phyloP scores from a whole-genome alignment of 2,888 invertebrate genomes.

The Diplazon laetatorius region DNA sequence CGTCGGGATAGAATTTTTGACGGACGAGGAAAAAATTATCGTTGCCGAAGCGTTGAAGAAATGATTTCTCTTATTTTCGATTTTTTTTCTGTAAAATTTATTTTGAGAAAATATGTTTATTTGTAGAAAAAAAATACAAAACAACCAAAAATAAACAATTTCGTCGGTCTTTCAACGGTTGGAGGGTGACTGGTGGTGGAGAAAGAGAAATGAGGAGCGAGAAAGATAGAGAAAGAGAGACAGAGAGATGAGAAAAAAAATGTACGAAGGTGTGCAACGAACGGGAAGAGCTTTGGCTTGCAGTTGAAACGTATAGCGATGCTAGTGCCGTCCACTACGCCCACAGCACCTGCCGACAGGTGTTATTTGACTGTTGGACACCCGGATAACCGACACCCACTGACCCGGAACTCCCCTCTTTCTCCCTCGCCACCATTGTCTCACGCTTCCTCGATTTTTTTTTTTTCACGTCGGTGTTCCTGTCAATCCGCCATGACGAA shows the following conservation, averaged over 20 bases:
- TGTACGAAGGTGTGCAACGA: slow-evolving; percentile 49
- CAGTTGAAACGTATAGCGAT: slow-evolving; percentile 40
- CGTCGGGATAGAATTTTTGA: slow-evolving; percentile 60
- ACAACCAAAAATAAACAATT: no score
- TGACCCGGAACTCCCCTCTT: slow-evolving; percentile 31
- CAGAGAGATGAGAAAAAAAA: slow-evolving; percentile 37
- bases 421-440: slow-evolving; percentile 16
- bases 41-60: slow-evolving; percentile 40
- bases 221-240: slow-evolving; percentile 8
- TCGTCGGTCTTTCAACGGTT: slow-evolving; percentile 13
- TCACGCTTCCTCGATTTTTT: not conserved
- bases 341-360: slow-evolving; percentile 76
- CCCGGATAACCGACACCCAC: slow-evolving; percentile 55
- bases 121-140: no score
- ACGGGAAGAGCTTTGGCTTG: slow-evolving; percentile 52
- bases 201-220: slow-evolving; percentile 15
- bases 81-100: no score
- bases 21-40: slow-evolving; percentile 67
- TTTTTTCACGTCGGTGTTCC: not conserved
- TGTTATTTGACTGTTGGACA: slow-evolving; percentile 69
- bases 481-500: not conserved
- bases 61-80: not conserved
- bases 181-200: slow-evolving; percentile 5
- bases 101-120: no score
- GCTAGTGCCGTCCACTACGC: slow-evolving; percentile 57